Conservation (phyloP, 2,797 vertebrate genomes). For the Poeciliopsis turneri region DNA sequence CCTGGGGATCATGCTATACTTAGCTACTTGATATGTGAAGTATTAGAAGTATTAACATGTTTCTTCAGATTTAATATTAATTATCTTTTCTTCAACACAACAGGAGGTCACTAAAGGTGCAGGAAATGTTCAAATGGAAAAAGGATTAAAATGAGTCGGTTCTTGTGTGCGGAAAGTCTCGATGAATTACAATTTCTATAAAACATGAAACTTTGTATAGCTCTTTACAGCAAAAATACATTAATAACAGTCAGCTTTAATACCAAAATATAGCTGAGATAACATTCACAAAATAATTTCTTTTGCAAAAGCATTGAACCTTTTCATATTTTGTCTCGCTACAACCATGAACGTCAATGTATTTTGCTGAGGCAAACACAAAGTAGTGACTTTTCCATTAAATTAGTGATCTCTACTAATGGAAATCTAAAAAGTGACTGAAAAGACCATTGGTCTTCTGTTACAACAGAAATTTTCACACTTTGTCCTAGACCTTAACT, state of each 20-base stretch:
- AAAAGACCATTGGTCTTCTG: background rate
- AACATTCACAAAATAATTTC: background rate
- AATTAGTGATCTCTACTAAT: background rate
- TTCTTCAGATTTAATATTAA: conserved; percentile 36
- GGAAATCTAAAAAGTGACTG: background rate
- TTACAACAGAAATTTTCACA: too few relatives aligned
- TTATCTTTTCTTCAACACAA: conserved; percentile 45
- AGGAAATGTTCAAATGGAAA: conserved; percentile 18
- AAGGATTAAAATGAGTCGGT: conserved; percentile 38
- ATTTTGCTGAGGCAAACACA: background rate
- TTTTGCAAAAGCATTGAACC: background rate
- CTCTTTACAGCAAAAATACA: conserved; percentile 1
- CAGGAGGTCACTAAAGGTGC: conserved; percentile 41
- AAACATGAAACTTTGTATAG: background rate
- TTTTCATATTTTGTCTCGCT: background rate
- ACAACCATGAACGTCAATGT: background rate
- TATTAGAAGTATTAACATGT: conserved; percentile 17
- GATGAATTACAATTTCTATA: conserved; percentile 30
- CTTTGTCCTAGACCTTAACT: background rate
- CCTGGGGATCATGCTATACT: background rate
- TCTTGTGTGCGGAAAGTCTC: conserved; percentile 20
- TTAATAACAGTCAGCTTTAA: background rate
- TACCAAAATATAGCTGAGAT: background rate
- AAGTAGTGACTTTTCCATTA: background rate
- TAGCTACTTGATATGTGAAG: background rate